Percentiles rank a stretch among this genome's conserved stretches.
phyloP scores from a whole-genome alignment of 2,113 vertebrate genomes.

The Pseudonaja textilis region DNA sequence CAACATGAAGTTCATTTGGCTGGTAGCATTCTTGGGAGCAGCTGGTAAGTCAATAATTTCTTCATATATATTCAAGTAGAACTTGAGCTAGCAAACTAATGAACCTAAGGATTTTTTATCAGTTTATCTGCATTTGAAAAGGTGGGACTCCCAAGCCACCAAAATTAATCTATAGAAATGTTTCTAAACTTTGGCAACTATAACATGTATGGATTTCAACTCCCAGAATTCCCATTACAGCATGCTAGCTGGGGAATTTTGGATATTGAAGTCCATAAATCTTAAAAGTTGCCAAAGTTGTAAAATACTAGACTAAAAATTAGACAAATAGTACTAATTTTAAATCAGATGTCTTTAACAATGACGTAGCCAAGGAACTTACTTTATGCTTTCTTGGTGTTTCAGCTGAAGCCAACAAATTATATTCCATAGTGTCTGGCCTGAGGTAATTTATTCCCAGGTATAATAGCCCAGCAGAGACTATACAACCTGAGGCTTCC shows the following conservation, averaged over 20 bases:
- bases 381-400: not conserved
- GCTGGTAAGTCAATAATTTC: constrained; percentile 63
- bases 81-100: not conserved
- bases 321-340: not conserved
- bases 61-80: not conserved
- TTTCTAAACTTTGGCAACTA: not conserved
- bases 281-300: not conserved
- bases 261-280: not conserved
- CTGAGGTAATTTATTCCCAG: not conserved
- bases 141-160: not conserved
- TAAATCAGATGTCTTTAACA: not conserved
- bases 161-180: not conserved
- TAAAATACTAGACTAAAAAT: not conserved
- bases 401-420: not conserved
- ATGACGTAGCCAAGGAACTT: not conserved
- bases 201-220: not conserved
- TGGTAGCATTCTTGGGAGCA: constrained; percentile 68
- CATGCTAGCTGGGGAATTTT: not conserved
- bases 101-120: not conserved
- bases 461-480: not conserved
- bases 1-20: constrained; percentile 71
- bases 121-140: not conserved
- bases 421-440: not conserved
- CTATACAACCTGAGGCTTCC: too few species aligned
- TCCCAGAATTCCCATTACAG: not conserved